These are phyloP conservation scores for Psettodes erumei DNA, from an alignment of 2,113 vertebrate species.

Conservation along the genomic window DNA sequence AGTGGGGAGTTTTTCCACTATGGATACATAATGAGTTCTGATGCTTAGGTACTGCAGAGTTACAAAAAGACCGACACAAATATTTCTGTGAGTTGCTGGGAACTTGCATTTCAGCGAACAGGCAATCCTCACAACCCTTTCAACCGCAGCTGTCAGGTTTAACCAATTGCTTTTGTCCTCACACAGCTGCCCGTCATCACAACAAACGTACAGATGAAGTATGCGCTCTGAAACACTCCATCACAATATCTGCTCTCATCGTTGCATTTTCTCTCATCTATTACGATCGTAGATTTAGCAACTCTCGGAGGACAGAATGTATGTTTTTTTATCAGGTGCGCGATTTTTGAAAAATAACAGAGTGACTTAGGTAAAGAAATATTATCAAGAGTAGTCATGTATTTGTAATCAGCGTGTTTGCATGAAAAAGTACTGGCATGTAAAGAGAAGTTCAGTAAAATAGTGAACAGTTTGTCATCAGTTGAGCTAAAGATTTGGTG, in stretches of 20 bases:
- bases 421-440: background rate
- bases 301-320: background rate
- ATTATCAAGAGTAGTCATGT: background rate
- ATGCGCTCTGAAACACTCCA: background rate
- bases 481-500: background rate
- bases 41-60: conserved; percentile 25
- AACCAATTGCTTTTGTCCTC: conserved; percentile 52
- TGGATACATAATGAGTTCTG: conserved; percentile 50
- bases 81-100: conserved; percentile 28
- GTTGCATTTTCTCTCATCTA: conserved; percentile 9
- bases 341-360: background rate
- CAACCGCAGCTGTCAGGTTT: conserved; percentile 47
- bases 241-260: conserved; percentile 19
- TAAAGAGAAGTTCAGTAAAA: background rate
- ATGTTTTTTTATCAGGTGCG: background rate
- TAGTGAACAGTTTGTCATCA: background rate
- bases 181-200: conserved; percentile 45
- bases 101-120: conserved; percentile 25
- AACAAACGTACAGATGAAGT: conserved; percentile 43
- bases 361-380: background rate
- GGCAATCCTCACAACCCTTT: conserved; percentile 35
- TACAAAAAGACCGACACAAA: conserved; percentile 22
- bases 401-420: background rate
- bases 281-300: background rate
- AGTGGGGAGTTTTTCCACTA: conserved; percentile 26